These are phyloP conservation scores for Montipora capricornis DNA, from an alignment of 64 coral and sea anemone genomes.

Conservation along the genomic window DNA sequence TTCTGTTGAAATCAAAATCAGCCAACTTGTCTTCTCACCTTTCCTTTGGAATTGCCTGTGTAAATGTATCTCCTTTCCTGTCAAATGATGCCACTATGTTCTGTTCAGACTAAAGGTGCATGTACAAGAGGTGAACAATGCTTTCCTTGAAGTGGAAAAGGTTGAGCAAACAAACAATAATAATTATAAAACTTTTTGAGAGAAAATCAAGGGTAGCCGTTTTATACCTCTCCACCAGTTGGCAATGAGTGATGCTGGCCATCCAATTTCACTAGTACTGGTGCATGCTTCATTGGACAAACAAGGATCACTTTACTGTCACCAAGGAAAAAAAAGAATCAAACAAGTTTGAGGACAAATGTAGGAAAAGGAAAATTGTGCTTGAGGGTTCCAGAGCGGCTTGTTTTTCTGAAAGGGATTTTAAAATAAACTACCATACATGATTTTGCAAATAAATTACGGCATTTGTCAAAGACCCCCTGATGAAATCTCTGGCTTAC, in stretches of 20 bases:
- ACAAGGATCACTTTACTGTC: slow-evolving; percentile 89
- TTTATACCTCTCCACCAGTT: slow-evolving; percentile 89
- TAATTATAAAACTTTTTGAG: no score
- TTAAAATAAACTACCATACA: no score
- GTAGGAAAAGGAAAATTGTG: no score
- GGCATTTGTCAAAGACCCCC: no score
- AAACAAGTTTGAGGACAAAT: not conserved
- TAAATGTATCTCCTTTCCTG: slow-evolving; percentile 97
- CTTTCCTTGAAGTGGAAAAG: no score
- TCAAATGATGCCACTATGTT: slow-evolving; percentile 99
- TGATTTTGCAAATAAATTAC: no score
- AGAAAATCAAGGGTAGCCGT: not conserved
- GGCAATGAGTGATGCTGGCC: slow-evolving; percentile 84
- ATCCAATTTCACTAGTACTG: slow-evolving; percentile 92
- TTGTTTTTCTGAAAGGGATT: no score
- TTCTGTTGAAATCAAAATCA: not conserved
- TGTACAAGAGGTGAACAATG: not conserved
- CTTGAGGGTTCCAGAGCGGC: no score
- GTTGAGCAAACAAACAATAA: no score
- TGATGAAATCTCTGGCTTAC: no score
- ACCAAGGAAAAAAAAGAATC: not conserved
- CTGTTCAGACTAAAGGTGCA: slow-evolving; percentile 85
- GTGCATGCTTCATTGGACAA: slow-evolving; percentile 95
- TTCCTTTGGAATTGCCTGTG: slow-evolving; percentile 96
- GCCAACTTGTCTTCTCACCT: slow-evolving; percentile 45